Conservation (phyloP, 2,797 vertebrate genomes). For the Glyptemys insculpta region DNA sequence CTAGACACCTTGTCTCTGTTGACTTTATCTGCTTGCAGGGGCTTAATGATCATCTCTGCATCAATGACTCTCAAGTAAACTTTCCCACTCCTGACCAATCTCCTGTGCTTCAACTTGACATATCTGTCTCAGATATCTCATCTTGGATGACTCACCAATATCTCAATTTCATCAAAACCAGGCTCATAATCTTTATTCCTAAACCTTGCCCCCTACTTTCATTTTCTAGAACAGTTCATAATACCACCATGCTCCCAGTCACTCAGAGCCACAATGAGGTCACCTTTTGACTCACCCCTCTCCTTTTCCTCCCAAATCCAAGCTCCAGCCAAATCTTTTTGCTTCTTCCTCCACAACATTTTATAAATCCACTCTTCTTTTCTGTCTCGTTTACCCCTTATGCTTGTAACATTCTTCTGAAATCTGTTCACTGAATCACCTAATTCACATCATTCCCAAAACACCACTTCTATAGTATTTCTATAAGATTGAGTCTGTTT, state of each 20-base stretch:
- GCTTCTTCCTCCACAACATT: background rate
- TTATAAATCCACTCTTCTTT: background rate
- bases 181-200: background rate
- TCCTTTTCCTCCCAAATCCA: background rate
- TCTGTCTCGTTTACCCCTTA: background rate
- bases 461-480: background rate
- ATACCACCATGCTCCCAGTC: background rate
- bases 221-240: background rate
- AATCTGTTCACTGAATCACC: background rate
- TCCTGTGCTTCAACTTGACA: background rate
- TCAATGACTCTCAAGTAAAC: background rate
- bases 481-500: background rate
- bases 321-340: background rate
- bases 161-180: background rate
- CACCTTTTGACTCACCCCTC: background rate
- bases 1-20: background rate
- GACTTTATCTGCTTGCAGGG: background rate
- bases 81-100: background rate
- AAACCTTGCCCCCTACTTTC: background rate
- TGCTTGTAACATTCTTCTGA: background rate
- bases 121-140: background rate
- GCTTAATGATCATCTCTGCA: background rate
- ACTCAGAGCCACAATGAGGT: background rate
- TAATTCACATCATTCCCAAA: background rate
- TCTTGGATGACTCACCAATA: background rate